Evolutionary conservation across 2,888 invertebrate genomes (phyloP), one percentile per base, ranked within the genome.

Genomic region (Spodoptera exigua): DNA sequence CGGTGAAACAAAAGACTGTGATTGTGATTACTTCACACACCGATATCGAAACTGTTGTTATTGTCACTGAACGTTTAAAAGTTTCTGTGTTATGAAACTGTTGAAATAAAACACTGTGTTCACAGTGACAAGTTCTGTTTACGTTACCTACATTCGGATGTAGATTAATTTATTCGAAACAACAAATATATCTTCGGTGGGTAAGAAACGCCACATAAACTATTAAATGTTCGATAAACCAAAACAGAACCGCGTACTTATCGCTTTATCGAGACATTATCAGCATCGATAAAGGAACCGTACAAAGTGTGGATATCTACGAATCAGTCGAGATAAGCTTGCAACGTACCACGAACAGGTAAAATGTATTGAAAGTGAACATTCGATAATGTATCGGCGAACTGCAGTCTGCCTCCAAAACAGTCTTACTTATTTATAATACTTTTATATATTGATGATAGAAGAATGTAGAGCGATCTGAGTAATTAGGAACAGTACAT

Each of bases 241-340:
- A 78, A 79, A 76, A 82, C 77, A 80, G 76, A 70, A 69, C 65
- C 60, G 70, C 73, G 67, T 74, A 73, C 74, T 78, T 85, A 84
- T 84, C 78, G 62, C 40, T 56, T 74, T 83, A 88, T 88, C 86
- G 66, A 63, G 66, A 75, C 72, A 64, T 70, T 83, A 84, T 84
- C 84, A 74, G 69, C 61, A 80, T 71, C 78, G 88, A 88, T 89
- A 88, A 83, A 80, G 73, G 61, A 61, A 73, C 79, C 78, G 77
- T 83, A 85, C 78, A 77, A 80, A 83, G 70, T 78, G 80, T 73
- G 74, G 80, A 76, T 80, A 81, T 78, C 78, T 79, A 78, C 76
- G 71, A 80, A 80, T 78, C 71, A 70, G 62, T 65, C 60, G 62
- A 71, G 81, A 85, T 83, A 83, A 78, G 74, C 70, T 57, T 61